phyloP scores from a whole-genome alignment of 2,888 invertebrate genomes.

The Drosophila buzzatii region DNA sequence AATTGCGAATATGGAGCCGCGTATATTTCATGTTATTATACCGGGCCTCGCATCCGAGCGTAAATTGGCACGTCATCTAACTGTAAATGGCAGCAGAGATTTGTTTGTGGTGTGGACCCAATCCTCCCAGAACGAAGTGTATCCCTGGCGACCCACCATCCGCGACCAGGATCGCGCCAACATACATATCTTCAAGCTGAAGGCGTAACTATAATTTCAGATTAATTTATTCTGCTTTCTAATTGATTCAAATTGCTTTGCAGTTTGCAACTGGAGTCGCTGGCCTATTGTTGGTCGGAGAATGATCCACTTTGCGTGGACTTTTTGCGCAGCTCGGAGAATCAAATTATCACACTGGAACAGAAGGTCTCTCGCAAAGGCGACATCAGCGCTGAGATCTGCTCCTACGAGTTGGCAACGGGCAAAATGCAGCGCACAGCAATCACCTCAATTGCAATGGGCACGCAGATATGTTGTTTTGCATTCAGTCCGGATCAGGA shows the following conservation, averaged over 20 bases:
- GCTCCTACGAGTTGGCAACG: conserved; percentile 87
- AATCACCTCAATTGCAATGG: conserved; percentile 89
- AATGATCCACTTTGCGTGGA: conserved; percentile 94
- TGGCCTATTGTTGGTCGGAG: conserved; percentile 94
- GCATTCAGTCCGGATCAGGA: conserved; percentile 90
- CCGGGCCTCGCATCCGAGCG: conserved; percentile 83
- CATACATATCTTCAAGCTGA: conserved; percentile 92
- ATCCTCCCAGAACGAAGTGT: conserved; percentile 93
- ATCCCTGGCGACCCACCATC: conserved; percentile 95
- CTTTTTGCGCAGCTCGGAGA: conserved; percentile 90
- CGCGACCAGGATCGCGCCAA: conserved; percentile 95
- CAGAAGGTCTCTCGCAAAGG: conserved; percentile 91
- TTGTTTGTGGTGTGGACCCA: conserved; percentile 94
- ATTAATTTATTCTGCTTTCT: neutral
- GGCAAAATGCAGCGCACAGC: conserved; percentile 88
- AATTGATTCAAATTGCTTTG: conserved; percentile 6
- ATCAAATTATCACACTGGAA: conserved; percentile 91
- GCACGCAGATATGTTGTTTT: conserved; percentile 89
- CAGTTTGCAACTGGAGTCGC: conserved; percentile 89
- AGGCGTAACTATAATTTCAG: conserved; percentile 86
- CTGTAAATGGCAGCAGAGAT: conserved; percentile 84
- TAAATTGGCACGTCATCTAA: conserved; percentile 82
- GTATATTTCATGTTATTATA: conserved; percentile 86
- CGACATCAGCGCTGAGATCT: conserved; percentile 90
- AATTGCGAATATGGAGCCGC: conserved; percentile 89